Evolutionary conservation across 2,797 vertebrate species (phyloP), one percentile per base, ranked within the genome.

Genomic region (Hemibagrus guttatus): DNA sequence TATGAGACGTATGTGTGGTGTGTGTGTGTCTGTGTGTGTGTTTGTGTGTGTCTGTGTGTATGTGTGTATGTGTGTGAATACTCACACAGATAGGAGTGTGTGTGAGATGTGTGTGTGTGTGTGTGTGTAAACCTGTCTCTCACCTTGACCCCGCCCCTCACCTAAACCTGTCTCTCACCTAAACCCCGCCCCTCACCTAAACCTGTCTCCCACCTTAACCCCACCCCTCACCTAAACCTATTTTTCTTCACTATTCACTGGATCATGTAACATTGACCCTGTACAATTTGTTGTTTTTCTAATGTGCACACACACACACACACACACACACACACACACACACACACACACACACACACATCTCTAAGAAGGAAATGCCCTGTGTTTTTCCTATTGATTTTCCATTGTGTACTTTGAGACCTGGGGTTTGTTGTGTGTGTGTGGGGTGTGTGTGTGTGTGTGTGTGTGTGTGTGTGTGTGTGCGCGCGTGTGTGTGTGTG

Each of bases 291-390:
- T 39, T 39, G 35, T 4, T 2, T 39, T 39, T 39, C 1, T 39
- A 39, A 49, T 9, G 9, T 9, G 8, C 7, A 49, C 46, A n/a
- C 61, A 64, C 89, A 93, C 81, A 82, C 91, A 90, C 89, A 71
- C 39, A 42, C 54, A 84, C 56, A 72, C 31, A 84, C 28, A 83
- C 39, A 66, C 39, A 52, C 21, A 46, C 42, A 83, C 28, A 58
- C 35, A 39, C 31, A 35, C 31, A 69, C 89, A 93, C 82, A 83
- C 91, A 90, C 89, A 74, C 56, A 52, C 52, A 85, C 52, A 68
- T 19, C 52, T 49, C 19, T 31, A 31, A 79, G 28, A 61, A 80
- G 56, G 12, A 61, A 80, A 80, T 26, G 19, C 21, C 39, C n/a
- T 17, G 8, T 81, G 14, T 64, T 49, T 68, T 80, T 66, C 46